phyloP scores from a whole-genome alignment of 2,888 invertebrate species.

The Aphodius granarius region DNA sequence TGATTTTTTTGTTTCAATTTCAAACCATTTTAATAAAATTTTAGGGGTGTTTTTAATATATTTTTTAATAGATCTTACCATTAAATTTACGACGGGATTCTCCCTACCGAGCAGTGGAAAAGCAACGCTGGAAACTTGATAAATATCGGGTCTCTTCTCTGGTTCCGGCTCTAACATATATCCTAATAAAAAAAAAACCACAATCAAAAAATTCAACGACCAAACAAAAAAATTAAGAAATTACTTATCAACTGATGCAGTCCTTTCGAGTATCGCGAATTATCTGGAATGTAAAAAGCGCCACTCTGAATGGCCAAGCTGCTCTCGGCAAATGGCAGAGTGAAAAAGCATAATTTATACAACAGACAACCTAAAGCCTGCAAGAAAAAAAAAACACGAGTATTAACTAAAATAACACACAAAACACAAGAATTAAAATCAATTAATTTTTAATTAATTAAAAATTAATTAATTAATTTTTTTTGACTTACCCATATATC shows the following conservation, averaged over 20 bases:
- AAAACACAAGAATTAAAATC: too few species aligned
- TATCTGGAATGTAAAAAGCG: slow-evolving; percentile 82
- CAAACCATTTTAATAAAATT: too few species aligned
- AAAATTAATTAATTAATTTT: slow-evolving; percentile 20
- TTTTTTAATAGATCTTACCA: too few species aligned
- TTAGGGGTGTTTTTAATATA: slow-evolving; percentile 2
- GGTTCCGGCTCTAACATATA: slow-evolving; percentile 85
- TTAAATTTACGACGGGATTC: slow-evolving; percentile 79
- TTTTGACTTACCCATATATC: slow-evolving; percentile 91
- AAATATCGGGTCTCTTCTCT: slow-evolving; percentile 83
- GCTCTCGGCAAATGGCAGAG: slow-evolving; percentile 89
- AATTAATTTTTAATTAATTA: too few species aligned
- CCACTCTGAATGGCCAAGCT: slow-evolving; percentile 91
- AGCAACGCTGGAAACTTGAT: slow-evolving; percentile 75
- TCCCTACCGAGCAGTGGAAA: slow-evolving; percentile 71
- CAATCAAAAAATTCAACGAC: slow-evolving; percentile 30
- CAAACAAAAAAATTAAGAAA: slow-evolving; percentile 39
- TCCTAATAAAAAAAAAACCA: slow-evolving; percentile 52
- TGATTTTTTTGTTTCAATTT: too few species aligned
- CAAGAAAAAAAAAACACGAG: slow-evolving; percentile 38
- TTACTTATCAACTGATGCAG: slow-evolving; percentile 75
- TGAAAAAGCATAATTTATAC: slow-evolving; percentile 88
- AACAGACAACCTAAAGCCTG: slow-evolving; percentile 86
- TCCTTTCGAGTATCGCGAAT: slow-evolving; percentile 70
- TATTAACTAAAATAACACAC: background rate